A percentile compares a stretch with the other conserved stretches of the same genome.
Evolutionary conservation across 2,113 vertebrate genomes (phyloP).

Genomic region (Sinocyclocheilus anshuiensis): DNA sequence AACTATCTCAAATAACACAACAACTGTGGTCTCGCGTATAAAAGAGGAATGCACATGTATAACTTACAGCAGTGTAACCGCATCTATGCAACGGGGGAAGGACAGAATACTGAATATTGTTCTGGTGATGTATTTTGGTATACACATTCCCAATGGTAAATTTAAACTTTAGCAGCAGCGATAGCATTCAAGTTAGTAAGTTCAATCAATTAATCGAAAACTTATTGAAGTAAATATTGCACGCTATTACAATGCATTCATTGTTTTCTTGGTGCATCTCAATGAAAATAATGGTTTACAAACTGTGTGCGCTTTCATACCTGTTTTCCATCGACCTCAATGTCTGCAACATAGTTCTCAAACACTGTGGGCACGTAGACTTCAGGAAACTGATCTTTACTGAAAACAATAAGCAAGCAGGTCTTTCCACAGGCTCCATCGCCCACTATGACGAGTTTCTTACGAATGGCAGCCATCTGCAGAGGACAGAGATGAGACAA

Average conservation of each 20-base stretch:
- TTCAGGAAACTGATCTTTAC: conserved; percentile 65
- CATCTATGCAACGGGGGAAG: neutral
- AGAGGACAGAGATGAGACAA: neutral
- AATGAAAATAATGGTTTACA: neutral
- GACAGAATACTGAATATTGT: neutral
- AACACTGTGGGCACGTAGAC: conserved; percentile 84
- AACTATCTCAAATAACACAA: neutral
- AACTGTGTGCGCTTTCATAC: conserved; percentile 59
- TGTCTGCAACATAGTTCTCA: conserved; percentile 84
- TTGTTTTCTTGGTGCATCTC: neutral
- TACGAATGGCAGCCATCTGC: conserved; percentile 82
- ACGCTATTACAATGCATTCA: neutral
- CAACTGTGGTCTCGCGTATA: neutral
- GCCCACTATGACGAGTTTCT: conserved; percentile 84
- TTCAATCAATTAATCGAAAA: neutral
- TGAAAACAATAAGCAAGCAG: conserved; percentile 58
- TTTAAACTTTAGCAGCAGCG: neutral
- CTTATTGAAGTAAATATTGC: neutral
- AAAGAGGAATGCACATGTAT: neutral
- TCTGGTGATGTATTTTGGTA: neutral
- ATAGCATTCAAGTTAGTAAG: neutral
- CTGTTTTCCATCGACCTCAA: conserved; percentile 83
- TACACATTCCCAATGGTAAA: neutral
- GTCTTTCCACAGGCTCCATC: conserved; percentile 77
- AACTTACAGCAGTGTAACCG: neutral